Evolutionary conservation across 2,888 invertebrate species (phyloP).

Genomic region (Cheilosia pagana): DNA sequence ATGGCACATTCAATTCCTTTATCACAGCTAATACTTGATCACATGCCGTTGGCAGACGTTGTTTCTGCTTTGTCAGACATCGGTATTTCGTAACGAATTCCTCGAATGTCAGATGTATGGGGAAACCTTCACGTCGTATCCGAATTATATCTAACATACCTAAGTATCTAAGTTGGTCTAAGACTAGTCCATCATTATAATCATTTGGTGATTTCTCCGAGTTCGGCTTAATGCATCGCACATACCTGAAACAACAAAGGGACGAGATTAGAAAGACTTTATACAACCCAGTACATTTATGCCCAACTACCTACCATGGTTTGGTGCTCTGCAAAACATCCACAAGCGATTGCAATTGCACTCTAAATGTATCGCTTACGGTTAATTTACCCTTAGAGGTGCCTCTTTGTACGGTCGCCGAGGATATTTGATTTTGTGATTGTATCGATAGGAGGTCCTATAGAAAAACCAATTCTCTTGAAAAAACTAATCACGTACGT

Average conservation of each 20-base stretch:
- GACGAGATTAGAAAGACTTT: neutral
- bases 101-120: slow-evolving; percentile 91
- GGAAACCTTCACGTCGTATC: slow-evolving; percentile 95
- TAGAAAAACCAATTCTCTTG: slow-evolving; percentile 55
- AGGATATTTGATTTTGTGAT: slow-evolving; percentile 83
- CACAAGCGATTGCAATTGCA: slow-evolving; percentile 93
- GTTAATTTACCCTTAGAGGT: slow-evolving; percentile 95
- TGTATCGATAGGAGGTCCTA: slow-evolving; percentile 84
- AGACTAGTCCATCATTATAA: slow-evolving; percentile 91
- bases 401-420: slow-evolving; percentile 88
- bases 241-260: slow-evolving; percentile 86
- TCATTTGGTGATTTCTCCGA: slow-evolving; percentile 91
- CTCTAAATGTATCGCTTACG: slow-evolving; percentile 94
- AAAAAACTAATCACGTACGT: slow-evolving; percentile 20
- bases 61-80: slow-evolving; percentile 85
- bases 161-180: slow-evolving; percentile 94
- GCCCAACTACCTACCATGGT: slow-evolving; percentile 87
- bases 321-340: slow-evolving; percentile 95
- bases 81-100: slow-evolving; percentile 91
- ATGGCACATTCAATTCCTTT: slow-evolving; percentile 87
- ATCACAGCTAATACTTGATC: slow-evolving; percentile 84
- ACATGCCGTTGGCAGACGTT: slow-evolving; percentile 76
- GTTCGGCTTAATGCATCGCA: slow-evolving; percentile 96
- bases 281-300: neutral
- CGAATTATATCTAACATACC: slow-evolving; percentile 97